Conservation (phyloP, 1,140 invertebrate species). For the Dreissena rostriformis region DNA sequence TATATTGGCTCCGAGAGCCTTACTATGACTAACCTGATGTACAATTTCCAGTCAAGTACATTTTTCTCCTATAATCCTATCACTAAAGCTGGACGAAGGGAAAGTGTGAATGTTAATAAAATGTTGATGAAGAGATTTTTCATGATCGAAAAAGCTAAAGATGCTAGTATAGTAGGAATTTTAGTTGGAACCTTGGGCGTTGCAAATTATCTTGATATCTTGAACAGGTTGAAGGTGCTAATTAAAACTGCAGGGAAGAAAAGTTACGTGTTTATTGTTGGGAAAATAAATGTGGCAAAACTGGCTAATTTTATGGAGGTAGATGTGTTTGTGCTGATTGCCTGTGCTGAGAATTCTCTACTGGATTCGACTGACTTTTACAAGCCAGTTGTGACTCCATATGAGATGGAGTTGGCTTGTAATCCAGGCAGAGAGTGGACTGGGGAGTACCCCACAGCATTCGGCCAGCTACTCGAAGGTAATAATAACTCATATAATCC, state of each 20-base stretch:
- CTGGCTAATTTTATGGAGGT: slow-evolving; percentile 96
- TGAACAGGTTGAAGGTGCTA: slow-evolving; percentile 88
- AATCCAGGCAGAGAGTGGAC: slow-evolving; percentile 84
- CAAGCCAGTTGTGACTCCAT: slow-evolving; percentile 94
- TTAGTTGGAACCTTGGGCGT: slow-evolving; percentile 94
- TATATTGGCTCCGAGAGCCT: slow-evolving; percentile 83
- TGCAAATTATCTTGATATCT: slow-evolving; percentile 89
- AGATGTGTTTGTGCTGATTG: slow-evolving; percentile 94
- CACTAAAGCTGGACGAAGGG: slow-evolving; percentile 62
- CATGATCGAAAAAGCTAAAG: slow-evolving; percentile 93
- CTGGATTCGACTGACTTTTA: slow-evolving; percentile 93
- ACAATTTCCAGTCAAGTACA: slow-evolving; percentile 80
- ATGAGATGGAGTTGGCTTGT: slow-evolving; percentile 95
- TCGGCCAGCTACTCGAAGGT: slow-evolving; percentile 88
- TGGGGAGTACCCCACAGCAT: slow-evolving; percentile 88
- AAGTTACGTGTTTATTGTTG: slow-evolving; percentile 94
- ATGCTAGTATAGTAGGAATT: slow-evolving; percentile 93
- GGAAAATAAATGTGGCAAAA: slow-evolving; percentile 95
- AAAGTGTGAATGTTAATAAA: slow-evolving; percentile 76
- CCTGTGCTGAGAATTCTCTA: slow-evolving; percentile 92
- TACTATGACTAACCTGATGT: slow-evolving; percentile 83
- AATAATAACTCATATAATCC: neutral
- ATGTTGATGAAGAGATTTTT: slow-evolving; percentile 89
- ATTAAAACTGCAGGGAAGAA: slow-evolving; percentile 90
- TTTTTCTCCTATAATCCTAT: slow-evolving; percentile 81